Conservation (phyloP, 1,140 invertebrate genomes). For the Lepeophtheirus salmonis region DNA sequence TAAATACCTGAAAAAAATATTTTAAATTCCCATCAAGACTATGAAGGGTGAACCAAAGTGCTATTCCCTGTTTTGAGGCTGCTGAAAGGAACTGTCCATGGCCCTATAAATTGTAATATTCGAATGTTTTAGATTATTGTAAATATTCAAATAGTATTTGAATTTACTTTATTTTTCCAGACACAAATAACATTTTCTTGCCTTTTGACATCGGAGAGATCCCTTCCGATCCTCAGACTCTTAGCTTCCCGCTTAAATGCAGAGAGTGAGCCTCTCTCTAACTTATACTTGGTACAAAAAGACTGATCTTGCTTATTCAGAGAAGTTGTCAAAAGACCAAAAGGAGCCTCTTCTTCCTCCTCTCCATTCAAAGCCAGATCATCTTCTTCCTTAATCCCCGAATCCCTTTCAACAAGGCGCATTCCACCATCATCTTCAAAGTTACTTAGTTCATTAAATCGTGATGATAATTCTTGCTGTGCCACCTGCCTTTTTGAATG, state of each 20-base stretch:
- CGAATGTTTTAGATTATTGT: constrained; percentile 4
- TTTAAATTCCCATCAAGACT: constrained; percentile 4
- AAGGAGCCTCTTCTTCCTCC: neutral
- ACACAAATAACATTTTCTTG: constrained; percentile 7
- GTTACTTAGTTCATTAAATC: too few relatives aligned
- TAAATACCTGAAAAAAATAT: constrained; percentile 10
- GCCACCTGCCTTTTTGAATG: too few relatives aligned
- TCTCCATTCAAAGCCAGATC: neutral
- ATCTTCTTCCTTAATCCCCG: neutral
- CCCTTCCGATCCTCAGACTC: neutral
- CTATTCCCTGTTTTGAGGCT: constrained; percentile 18
- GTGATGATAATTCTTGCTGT: too few relatives aligned
- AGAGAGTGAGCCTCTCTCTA: constrained; percentile 6
- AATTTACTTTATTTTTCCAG: constrained; percentile 4
- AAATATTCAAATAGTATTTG: neutral
- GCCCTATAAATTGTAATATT: constrained; percentile 21
- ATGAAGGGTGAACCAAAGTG: constrained; percentile 19
- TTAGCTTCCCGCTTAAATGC: constrained; percentile 9
- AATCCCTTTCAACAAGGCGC: neutral
- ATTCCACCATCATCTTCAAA: neutral
- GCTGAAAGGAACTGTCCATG: constrained; percentile 14
- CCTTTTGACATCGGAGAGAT: neutral
- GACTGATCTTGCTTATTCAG: neutral
- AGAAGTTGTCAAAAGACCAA: neutral
- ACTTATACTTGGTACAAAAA: constrained; percentile 9